A percentile compares a stretch with the other conserved stretches of the same genome.
phyloP scores from a whole-genome alignment of 1,140 invertebrate species.

The Choristoneura fumiferana region DNA sequence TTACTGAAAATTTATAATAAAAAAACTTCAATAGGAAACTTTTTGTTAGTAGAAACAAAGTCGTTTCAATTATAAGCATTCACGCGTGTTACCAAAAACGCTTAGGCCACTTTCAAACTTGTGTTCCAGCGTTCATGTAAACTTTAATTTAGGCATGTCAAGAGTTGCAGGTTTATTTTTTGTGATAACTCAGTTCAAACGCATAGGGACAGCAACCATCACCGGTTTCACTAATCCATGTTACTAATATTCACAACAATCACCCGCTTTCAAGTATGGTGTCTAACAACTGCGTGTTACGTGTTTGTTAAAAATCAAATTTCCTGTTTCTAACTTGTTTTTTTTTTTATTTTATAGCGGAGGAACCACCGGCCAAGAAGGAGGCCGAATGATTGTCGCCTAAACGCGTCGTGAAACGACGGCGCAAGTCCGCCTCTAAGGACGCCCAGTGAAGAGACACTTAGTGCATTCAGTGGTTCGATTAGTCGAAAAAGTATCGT shows the following conservation, averaged over 20 bases:
- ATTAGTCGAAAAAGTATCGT: neutral
- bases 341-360: conserved; percentile 35
- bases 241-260: conserved; percentile 15
- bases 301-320: neutral
- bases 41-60: too few relatives aligned
- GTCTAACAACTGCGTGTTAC: conserved; percentile 6
- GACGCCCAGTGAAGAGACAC: conserved; percentile 42
- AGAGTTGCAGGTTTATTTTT: too few relatives aligned
- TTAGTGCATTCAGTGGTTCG: conserved; percentile 6
- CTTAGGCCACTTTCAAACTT: too few relatives aligned
- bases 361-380: conserved; percentile 67
- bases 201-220: neutral
- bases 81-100: too few relatives aligned
- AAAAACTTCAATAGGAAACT: too few relatives aligned
- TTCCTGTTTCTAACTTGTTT: neutral
- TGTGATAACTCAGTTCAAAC: too few relatives aligned
- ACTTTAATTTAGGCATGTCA: too few relatives aligned
- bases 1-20: too few relatives aligned
- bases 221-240: conserved; percentile 4
- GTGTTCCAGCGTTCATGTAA: too few relatives aligned
- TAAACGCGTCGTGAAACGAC: conserved; percentile 72
- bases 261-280: conserved; percentile 3
- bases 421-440: conserved; percentile 65
- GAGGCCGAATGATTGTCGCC: conserved; percentile 73
- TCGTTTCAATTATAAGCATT: too few relatives aligned